Percentiles rank a stretch among this genome's conserved stretches.
These are phyloP conservation scores for Achlya flavicornis DNA, from an alignment of 2,888 invertebrate genomes.

Conservation along the genomic window DNA sequence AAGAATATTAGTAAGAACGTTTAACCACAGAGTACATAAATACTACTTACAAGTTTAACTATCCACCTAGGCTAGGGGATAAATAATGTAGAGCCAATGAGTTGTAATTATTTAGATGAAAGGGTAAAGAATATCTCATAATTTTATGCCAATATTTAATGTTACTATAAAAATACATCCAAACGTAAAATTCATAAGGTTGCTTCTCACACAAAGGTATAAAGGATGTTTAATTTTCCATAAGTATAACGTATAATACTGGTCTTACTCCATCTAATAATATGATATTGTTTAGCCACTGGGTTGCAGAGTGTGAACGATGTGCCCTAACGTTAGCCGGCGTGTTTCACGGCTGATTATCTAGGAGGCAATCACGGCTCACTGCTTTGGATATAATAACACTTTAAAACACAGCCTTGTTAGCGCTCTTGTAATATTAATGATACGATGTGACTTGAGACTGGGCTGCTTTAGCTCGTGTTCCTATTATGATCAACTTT, in stretches of 20 bases:
- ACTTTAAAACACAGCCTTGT: constrained; percentile 32
- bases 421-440: constrained; percentile 37
- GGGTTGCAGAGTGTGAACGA: constrained; percentile 33
- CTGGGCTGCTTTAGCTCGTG: background rate
- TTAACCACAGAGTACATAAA: too few species aligned
- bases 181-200: background rate
- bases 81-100: too few species aligned
- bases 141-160: too few species aligned
- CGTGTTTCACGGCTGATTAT: constrained; percentile 58
- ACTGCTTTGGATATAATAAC: constrained; percentile 47
- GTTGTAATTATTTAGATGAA: too few species aligned
- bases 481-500: background rate
- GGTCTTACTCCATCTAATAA: background rate
- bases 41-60: too few species aligned
- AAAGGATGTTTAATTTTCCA: too few species aligned
- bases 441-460: constrained; percentile 32
- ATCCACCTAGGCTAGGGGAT: too few species aligned
- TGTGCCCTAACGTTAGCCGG: constrained; percentile 31
- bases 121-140: too few species aligned
- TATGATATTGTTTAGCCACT: constrained; percentile 25
- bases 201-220: background rate
- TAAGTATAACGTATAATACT: too few species aligned
- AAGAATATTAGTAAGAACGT: too few species aligned
- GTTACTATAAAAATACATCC: too few species aligned
- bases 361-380: constrained; percentile 42